A percentile compares a stretch with the other conserved stretches of the same genome.
Conservation (phyloP, 2,888 invertebrate genomes). For the Platycheirus rosarum region DNA sequence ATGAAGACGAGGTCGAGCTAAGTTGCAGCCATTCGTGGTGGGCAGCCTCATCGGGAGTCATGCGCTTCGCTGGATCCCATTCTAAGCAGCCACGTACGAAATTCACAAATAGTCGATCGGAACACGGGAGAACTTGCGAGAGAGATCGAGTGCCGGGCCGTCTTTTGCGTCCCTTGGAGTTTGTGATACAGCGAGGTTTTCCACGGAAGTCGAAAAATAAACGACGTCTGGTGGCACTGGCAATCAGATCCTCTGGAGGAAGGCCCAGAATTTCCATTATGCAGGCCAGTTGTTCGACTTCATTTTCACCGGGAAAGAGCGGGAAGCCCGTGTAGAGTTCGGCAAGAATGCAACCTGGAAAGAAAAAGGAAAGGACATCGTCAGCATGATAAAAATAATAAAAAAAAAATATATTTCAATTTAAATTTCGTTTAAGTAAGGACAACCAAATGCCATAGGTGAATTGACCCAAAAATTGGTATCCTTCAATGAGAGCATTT, state of each 20-base stretch:
- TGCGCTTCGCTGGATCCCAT: slow-evolving; percentile 95
- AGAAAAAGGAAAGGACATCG: not conserved
- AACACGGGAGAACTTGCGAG: slow-evolving; percentile 91
- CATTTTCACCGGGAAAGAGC: slow-evolving; percentile 97
- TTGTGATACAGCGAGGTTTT: slow-evolving; percentile 94
- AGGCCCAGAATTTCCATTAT: slow-evolving; percentile 97
- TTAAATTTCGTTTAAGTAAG: too few relatives aligned
- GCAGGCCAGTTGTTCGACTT: slow-evolving; percentile 97
- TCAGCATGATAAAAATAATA: too few relatives aligned
- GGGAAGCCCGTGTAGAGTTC: slow-evolving; percentile 98
- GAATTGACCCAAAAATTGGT: not conserved
- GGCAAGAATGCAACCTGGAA: slow-evolving; percentile 94
- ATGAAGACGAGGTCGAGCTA: slow-evolving; percentile 83
- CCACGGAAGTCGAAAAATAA: slow-evolving; percentile 95
- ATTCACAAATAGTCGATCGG: slow-evolving; percentile 94
- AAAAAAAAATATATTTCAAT: too few relatives aligned
- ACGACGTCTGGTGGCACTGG: slow-evolving; percentile 92
- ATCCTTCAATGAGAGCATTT: not conserved
- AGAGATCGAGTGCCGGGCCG: slow-evolving; percentile 93
- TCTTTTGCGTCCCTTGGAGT: slow-evolving; percentile 96
- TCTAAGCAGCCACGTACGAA: slow-evolving; percentile 95
- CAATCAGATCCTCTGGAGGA: slow-evolving; percentile 93
- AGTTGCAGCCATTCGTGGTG: slow-evolving; percentile 93
- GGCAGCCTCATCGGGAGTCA: slow-evolving; percentile 95
- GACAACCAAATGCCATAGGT: not conserved